Percentiles rank a stretch among this genome's conserved stretches.
Evolutionary conservation across 2,113 vertebrate species (phyloP).

Genomic region (Centrocercus urophasianus): DNA sequence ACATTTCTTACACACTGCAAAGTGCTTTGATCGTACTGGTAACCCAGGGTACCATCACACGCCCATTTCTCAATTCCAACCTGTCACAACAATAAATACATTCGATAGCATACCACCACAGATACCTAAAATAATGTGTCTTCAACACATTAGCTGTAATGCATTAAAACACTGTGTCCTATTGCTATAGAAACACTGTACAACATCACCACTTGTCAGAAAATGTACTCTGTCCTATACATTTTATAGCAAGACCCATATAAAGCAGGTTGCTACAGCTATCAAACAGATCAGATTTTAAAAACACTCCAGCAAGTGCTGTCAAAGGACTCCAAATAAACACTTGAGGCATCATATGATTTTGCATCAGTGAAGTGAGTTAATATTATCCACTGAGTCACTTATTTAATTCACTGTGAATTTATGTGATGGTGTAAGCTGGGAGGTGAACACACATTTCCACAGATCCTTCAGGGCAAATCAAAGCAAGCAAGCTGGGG

Average conservation of each 20-base stretch:
- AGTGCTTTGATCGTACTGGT: not conserved
- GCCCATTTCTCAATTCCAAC: not conserved
- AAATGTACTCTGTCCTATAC: not conserved
- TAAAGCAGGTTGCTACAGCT: conserved; percentile 8
- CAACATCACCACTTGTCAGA: not conserved
- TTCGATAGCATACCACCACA: not conserved
- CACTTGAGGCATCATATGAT: conserved; percentile 15
- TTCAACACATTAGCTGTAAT: not conserved
- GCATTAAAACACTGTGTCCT: not conserved
- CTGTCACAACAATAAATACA: not conserved
- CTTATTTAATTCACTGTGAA: not conserved
- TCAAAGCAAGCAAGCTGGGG: not conserved
- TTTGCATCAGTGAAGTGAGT: conserved; percentile 36
- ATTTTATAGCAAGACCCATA: not conserved
- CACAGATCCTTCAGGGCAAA: conserved; percentile 32
- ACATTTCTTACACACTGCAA: not conserved
- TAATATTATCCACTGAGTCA: conserved; percentile 46
- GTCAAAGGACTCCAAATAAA: conserved; percentile 3
- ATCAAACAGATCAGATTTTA: not conserved
- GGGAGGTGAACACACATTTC: conserved; percentile 32
- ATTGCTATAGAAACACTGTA: conserved; percentile 6
- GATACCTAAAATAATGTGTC: not conserved
- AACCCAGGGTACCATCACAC: not conserved
- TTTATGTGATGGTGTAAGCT: not conserved
- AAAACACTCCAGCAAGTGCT: not conserved